Evolutionary conservation across 2,888 invertebrate species (phyloP), one percentile per base, ranked within the genome.

Genomic region (Thera britannica): DNA sequence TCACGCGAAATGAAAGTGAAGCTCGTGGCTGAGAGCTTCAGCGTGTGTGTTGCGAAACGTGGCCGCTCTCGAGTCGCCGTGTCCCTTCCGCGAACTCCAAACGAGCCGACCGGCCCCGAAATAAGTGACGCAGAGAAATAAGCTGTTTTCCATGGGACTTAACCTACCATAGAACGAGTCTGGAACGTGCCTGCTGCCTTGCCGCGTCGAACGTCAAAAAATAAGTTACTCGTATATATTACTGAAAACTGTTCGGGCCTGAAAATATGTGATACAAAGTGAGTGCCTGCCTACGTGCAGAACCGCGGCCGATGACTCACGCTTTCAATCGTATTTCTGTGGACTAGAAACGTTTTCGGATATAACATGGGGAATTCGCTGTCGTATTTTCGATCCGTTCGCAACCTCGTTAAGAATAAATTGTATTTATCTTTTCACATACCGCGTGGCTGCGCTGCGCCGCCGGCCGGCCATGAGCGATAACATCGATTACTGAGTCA

Each of bases 81-180:
- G 75, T 72, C 74, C 77, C 75, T 80, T 81, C 74, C 79, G 83
- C 81, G 81, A 75, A 71, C 75, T 73, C 74, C 74, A 68, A 70
- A 75, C 79, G 74, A 73, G 72, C 61, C 75, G 72, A 79, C 83
- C 84, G 84, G 82, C 79, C 79, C 80, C 64, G 78, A 83, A 84
- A 85, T 85, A 83, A 86, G 79, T 78, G 77, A 74, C 77, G 76
- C 73, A 77, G 75, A 76, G 67, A 78, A 79, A 84, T 85, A 81
- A 81, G 78, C 78, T 72, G 71, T 78, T 79, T 73, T 68, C 72
- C 77, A 77, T 75, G 76, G 70, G 73, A 76, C 80, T 79, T 76
- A 77, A 77, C 34, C 56, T 41, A 51, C 76, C 72, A 71, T 72
- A 76, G 76, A 76, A 82, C 74, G 79, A 82, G 81, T 81, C 79